These are phyloP conservation scores for Nasonia longicornis DNA, from an alignment of 1,140 invertebrate species.

Conservation along the genomic window DNA sequence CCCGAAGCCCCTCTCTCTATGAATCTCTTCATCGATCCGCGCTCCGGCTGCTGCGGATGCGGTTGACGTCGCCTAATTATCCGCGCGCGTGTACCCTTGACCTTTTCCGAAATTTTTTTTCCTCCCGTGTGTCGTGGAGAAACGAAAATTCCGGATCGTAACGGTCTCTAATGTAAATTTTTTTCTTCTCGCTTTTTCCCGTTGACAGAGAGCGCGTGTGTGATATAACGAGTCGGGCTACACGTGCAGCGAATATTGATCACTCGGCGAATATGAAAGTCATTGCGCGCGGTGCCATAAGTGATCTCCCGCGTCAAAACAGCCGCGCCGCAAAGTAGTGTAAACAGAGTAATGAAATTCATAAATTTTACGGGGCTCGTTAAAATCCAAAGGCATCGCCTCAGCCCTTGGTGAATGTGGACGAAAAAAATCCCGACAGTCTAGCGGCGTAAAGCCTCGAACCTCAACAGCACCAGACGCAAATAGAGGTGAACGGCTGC, in stretches of 20 bases:
- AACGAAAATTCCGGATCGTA: not conserved
- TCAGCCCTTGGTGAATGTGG: not conserved
- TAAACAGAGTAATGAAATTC: not conserved
- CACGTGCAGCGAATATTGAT: not conserved
- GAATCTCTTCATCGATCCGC: slow-evolving; percentile 30
- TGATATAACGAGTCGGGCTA: not conserved
- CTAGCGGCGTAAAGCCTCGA: not conserved
- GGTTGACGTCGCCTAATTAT: slow-evolving; percentile 21
- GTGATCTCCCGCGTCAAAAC: not conserved
- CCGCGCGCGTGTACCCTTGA: not conserved
- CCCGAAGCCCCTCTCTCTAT: not conserved
- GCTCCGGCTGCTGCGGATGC: not conserved
- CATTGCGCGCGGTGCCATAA: not conserved
- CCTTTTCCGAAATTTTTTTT: not conserved
- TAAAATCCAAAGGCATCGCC: not conserved
- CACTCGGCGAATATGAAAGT: not conserved
- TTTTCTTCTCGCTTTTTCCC: not conserved
- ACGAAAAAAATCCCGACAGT: not conserved
- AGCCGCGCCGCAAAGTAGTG: not conserved
- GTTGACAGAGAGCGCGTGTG: not conserved
- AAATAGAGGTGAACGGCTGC: not conserved
- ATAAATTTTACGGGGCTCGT: not conserved
- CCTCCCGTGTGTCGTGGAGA: not conserved
- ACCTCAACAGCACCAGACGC: not conserved
- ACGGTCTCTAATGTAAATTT: not conserved